Evolutionary conservation across 2,113 vertebrate species (phyloP).

Genomic region (Tachuris rubrigastra): DNA sequence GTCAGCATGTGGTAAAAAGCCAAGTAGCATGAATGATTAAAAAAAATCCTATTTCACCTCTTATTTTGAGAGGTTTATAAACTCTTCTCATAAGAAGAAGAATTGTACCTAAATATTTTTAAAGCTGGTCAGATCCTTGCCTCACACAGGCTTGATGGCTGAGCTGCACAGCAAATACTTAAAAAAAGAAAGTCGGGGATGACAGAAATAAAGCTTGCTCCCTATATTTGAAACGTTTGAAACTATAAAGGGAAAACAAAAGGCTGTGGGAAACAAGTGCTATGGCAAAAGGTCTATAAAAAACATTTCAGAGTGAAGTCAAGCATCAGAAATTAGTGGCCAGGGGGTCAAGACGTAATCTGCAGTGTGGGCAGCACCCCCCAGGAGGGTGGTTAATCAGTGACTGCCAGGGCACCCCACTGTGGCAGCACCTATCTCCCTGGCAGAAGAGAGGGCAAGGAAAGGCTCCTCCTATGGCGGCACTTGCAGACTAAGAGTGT

Average conservation of each 20-base stretch:
- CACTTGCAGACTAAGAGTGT: neutral
- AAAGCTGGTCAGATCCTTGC: neutral
- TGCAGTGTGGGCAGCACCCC: neutral
- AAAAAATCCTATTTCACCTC: neutral
- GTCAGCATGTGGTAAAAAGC: neutral
- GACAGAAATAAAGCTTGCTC: neutral
- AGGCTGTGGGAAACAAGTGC: neutral
- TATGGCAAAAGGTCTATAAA: neutral
- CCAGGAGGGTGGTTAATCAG: neutral
- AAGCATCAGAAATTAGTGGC: conserved; percentile 14
- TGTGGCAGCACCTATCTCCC: neutral
- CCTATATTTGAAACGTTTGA: neutral
- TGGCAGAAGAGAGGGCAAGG: rapidly evolving
- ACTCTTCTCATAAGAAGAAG: neutral
- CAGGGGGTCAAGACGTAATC: neutral
- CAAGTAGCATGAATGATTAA: neutral
- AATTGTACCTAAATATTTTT: neutral
- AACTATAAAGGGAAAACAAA: neutral
- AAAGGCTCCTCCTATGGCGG: neutral
- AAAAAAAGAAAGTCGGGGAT: neutral
- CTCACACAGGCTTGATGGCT: neutral
- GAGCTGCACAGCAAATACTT: neutral
- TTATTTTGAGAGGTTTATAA: neutral
- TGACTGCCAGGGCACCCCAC: neutral
- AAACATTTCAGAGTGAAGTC: neutral